A percentile compares a stretch with the other conserved stretches of the same genome.
Evolutionary conservation across 1,140 invertebrate species (phyloP).

Genomic region (Hylaeus anthracinus): DNA sequence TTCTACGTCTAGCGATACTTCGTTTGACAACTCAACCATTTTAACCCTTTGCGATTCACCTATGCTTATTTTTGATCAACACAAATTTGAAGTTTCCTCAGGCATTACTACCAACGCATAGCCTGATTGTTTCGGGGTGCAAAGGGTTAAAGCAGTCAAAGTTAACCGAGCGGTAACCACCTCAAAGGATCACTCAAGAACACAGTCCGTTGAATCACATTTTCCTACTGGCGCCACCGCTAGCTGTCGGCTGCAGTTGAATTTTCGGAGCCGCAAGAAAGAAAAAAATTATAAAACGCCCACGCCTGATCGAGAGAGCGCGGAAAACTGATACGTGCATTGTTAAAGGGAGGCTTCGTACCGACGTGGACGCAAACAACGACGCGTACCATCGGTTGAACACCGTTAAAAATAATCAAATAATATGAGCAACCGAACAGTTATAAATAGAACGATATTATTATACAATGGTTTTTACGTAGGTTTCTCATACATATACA

Average conservation of each 20-base stretch:
- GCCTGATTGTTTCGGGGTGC: too few relatives aligned
- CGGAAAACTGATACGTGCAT: neutral
- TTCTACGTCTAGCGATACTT: neutral
- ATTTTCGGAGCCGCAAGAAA: neutral
- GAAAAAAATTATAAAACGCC: neutral
- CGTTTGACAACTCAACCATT: neutral
- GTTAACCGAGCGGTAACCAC: neutral
- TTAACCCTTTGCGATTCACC: neutral
- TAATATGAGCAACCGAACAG: conserved; percentile 68
- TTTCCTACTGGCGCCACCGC: neutral
- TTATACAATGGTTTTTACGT: conserved; percentile 57
- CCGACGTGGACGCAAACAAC: neutral
- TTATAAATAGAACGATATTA: conserved; percentile 68
- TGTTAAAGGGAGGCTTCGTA: neutral
- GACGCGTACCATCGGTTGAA: conserved; percentile 16
- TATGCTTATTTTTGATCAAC: too few relatives aligned
- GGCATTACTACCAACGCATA: too few relatives aligned
- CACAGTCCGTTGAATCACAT: neutral
- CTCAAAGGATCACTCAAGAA: neutral
- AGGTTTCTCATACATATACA: conserved; percentile 38
- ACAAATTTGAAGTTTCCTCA: too few relatives aligned
- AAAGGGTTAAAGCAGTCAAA: too few relatives aligned
- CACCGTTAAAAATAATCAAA: conserved; percentile 46
- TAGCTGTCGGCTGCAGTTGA: neutral
- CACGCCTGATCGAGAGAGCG: neutral